Evolutionary conservation across 2,113 vertebrate species (phyloP), one percentile per base, ranked within the genome.

Genomic region (Pyrgilauda ruficollis): DNA sequence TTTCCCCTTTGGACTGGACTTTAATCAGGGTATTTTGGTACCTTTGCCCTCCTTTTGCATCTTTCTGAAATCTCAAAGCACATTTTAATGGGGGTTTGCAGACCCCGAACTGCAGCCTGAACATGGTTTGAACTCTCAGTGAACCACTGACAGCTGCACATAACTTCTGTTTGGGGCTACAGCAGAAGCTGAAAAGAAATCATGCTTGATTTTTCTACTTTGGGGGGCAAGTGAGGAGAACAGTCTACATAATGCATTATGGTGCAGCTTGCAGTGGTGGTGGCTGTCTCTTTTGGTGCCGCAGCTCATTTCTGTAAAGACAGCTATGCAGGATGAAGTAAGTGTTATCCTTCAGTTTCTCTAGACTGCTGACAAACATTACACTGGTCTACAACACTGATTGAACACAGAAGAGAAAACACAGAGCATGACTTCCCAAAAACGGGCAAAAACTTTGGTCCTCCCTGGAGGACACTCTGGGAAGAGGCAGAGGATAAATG

Each of bases 161-260:
- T 83, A 75, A 28, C 69, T 90, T 92, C 63, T 1, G 1, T 95
- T 62, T 89, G 89, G 97, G 72, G 84, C 82, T 89, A 66, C 15
- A 87, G 89, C 58, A 90, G 75, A 97, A 59, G 47, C 68, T 94
- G 92, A 96, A 95, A 97, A 80, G 70, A 94, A 94, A 95, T 41
- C 46, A 66, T 35, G 21, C 80, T 97, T 95, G 93, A 44, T 92
- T 95, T 96, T 97, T 96, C 94, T 88, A 17, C 41, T 87, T 89
- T 84, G 43, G n/a, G 73, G 69, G n/a, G 9, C 6, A 12, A 23
- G 27, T 30, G 90, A 76, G 55, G 66, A 74, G 22, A 69, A 68
- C 33, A 75, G 35, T 22, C 23, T 74, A 72, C 7, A 16, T n/a
- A 85, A 62, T 12, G 28, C 35, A 37, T 64, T 52, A 31, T 1